phyloP scores from a whole-genome alignment of 2,113 vertebrate species.

The Crotalus helleri region DNA sequence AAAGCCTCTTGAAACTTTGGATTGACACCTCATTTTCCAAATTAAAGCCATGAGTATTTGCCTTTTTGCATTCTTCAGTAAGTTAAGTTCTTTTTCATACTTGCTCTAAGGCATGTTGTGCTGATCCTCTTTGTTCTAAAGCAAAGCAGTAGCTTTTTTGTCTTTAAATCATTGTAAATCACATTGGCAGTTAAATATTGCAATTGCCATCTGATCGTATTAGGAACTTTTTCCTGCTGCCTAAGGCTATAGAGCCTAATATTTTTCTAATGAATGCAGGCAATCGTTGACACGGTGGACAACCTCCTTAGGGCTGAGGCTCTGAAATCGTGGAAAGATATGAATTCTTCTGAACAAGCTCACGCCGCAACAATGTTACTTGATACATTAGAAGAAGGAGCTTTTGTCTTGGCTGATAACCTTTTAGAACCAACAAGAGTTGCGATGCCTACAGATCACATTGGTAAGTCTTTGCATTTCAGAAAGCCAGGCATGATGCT shows the following conservation, averaged over 20 bases:
- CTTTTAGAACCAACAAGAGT: conserved; percentile 94
- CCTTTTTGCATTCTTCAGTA: conserved; percentile 42
- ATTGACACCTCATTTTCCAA: conserved; percentile 13
- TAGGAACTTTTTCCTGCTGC: conserved; percentile 49
- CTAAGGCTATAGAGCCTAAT: conserved; percentile 61
- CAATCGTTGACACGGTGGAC: conserved; percentile 98
- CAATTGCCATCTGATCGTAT: conserved; percentile 53
- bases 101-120: conserved; percentile 41
- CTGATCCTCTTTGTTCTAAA: conserved; percentile 12
- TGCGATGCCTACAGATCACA: conserved; percentile 96
- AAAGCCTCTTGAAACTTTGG: not conserved
- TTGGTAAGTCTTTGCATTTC: conserved; percentile 78
- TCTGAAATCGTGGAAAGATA: conserved; percentile 94
- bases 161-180: conserved; percentile 64
- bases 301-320: conserved; percentile 95
- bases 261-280: conserved; percentile 80
- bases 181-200: conserved; percentile 65
- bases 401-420: conserved; percentile 97
- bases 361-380: conserved; percentile 97
- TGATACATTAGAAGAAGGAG: conserved; percentile 95
- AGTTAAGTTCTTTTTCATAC: conserved; percentile 39
- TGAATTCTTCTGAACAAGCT: conserved; percentile 96
- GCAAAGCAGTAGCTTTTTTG: conserved; percentile 29
- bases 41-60: conserved; percentile 43
- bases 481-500: not conserved